phyloP scores from a whole-genome alignment of 2,113 vertebrate species.

The Sylvietta virens region DNA sequence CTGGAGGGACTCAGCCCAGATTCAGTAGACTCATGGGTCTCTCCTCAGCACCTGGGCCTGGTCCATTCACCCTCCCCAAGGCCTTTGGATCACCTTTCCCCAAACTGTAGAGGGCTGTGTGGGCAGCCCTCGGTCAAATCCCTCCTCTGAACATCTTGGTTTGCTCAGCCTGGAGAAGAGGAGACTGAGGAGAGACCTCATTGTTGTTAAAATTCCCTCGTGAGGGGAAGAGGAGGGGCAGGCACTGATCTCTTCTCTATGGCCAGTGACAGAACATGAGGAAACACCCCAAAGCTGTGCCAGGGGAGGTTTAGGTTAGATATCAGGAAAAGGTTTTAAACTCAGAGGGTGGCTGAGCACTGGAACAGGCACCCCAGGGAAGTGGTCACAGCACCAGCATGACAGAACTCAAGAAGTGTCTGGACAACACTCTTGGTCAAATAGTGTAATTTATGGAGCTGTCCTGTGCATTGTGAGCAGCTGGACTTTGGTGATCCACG shows the following conservation, averaged over 20 bases:
- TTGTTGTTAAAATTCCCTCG: accelerated
- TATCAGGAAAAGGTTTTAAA: not conserved
- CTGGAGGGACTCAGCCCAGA: not conserved
- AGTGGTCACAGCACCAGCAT: not conserved
- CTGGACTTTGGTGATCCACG: not conserved
- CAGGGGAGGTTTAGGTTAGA: not conserved
- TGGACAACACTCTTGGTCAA: too few relatives aligned
- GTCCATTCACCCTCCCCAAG: accelerated
- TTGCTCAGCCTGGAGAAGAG: not conserved
- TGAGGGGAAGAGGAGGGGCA: not conserved
- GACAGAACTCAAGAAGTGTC: not conserved
- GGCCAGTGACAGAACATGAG: not conserved
- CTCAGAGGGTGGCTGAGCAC: accelerated
- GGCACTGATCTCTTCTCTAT: accelerated
- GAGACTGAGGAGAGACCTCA: not conserved
- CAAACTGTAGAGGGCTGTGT: accelerated
- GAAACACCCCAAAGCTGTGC: accelerated
- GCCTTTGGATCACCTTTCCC: not conserved
- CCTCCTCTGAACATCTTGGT: not conserved
- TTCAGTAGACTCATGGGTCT: not conserved
- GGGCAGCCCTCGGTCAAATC: not conserved
- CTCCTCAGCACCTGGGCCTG: not conserved
- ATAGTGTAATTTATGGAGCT: not conserved
- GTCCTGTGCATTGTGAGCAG: not conserved
- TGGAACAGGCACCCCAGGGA: not conserved